These are phyloP conservation scores for Phaethon lepturus DNA, from an alignment of 2,113 vertebrate genomes.

Conservation along the genomic window DNA sequence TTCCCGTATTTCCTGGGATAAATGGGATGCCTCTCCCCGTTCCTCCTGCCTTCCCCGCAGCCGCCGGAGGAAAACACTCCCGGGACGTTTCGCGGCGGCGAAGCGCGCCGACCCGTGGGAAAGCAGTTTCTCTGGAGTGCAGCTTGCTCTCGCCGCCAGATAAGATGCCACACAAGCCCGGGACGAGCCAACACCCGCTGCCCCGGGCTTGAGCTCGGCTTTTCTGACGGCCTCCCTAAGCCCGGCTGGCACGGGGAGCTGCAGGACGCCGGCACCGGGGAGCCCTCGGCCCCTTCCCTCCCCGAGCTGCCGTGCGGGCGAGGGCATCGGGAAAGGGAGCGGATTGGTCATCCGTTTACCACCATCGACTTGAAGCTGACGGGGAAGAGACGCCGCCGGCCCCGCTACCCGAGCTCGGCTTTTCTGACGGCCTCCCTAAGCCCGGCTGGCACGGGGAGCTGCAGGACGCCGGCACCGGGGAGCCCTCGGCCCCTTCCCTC, in stretches of 20 bases:
- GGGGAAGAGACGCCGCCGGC: background rate
- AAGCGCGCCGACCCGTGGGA: background rate
- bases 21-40: background rate
- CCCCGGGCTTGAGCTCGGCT: background rate
- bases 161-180: background rate
- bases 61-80: background rate
- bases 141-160: background rate
- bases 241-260: background rate
- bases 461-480: background rate
- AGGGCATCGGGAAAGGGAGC: background rate
- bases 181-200: background rate
- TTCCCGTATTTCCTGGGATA: background rate
- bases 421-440: fast-evolving
- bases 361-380: fast-evolving
- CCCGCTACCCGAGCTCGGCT: background rate
- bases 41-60: background rate
- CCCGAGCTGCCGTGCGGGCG: no score
- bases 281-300: background rate
- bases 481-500: background rate
- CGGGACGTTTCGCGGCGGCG: background rate
- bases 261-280: background rate
- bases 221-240: fast-evolving
- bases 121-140: background rate
- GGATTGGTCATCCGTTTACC: fast-evolving
- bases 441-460: background rate